A percentile compares a stretch with the other conserved stretches of the same genome.
These are phyloP conservation scores for Spermophilus dauricus DNA, from an alignment of 2,113 vertebrate genomes.

Conservation along the genomic window DNA sequence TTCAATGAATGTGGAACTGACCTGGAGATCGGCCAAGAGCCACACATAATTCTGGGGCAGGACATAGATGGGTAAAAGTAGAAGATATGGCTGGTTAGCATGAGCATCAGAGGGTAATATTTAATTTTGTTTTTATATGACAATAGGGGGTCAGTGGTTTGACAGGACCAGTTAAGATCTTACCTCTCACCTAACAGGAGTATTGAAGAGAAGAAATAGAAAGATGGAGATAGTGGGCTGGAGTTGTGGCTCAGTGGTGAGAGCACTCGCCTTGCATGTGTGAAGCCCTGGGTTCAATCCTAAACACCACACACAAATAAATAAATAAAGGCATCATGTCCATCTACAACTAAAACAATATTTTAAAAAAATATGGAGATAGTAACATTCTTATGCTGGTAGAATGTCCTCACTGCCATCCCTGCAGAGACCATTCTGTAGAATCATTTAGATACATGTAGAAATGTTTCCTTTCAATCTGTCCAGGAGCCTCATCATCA, in stretches of 20 bases:
- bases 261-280: no score
- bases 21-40: not conserved
- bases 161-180: not conserved
- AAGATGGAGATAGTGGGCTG: not conserved
- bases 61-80: not conserved
- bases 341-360: no score
- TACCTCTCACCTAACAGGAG: not conserved
- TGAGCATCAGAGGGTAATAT: not conserved
- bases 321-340: no score
- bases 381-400: not conserved
- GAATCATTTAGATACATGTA: not conserved
- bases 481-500: not conserved
- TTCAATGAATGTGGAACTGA: not conserved
- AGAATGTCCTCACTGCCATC: rapidly evolving
- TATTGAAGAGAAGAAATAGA: not conserved
- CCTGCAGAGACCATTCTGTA: not conserved
- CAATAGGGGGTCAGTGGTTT: not conserved
- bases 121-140: not conserved
- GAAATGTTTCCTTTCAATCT: not conserved
- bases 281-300: no score
- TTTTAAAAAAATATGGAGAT: no score
- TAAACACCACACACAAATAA: no score
- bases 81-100: not conserved
- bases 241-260: no score
- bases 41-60: rapidly evolving